Evolutionary conservation across 1,140 invertebrate genomes (phyloP).

Genomic region (Sinonovacula constricta): DNA sequence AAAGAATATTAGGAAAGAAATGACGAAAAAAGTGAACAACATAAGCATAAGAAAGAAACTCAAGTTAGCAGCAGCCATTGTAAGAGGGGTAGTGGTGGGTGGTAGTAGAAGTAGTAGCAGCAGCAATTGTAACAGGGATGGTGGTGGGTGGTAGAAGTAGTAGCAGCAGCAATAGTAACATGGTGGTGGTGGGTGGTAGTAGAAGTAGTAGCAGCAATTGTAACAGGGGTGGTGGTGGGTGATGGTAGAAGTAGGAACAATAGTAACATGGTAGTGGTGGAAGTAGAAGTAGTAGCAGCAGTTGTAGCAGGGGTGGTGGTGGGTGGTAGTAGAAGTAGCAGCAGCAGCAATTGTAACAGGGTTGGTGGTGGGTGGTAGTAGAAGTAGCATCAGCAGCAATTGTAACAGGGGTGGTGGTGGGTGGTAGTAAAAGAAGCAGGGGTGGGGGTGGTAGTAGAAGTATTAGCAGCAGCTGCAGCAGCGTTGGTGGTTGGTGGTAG

Average conservation of each 20-base stretch:
- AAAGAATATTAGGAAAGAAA: no score
- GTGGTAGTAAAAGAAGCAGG: slow-evolving; percentile 27
- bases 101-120: no score
- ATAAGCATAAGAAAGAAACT: no score
- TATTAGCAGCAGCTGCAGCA: slow-evolving; percentile 15
- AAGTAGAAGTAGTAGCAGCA: no score
- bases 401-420: no score
- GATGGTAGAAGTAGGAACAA: slow-evolving; percentile 26
- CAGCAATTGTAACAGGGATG: background rate
- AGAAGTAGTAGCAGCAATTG: slow-evolving; percentile 16
- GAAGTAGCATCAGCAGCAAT: no score
- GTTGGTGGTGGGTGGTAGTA: no score
- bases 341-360: no score
- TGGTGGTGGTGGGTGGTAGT: no score
- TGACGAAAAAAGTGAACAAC: no score
- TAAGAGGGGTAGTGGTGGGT: background rate
- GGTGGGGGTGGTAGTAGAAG: slow-evolving; percentile 25
- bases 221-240: slow-evolving; percentile 5
- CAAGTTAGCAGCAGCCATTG: background rate
- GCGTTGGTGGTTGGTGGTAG: slow-evolving; percentile 18
- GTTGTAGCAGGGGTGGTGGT: no score
- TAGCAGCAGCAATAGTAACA: slow-evolving; percentile 12
- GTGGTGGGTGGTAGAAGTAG: background rate
- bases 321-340: no score
- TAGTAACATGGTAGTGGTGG: background rate